These are phyloP conservation scores for Petrocephalus zakoni DNA, from an alignment of 2,113 vertebrate species.

Conservation along the genomic window DNA sequence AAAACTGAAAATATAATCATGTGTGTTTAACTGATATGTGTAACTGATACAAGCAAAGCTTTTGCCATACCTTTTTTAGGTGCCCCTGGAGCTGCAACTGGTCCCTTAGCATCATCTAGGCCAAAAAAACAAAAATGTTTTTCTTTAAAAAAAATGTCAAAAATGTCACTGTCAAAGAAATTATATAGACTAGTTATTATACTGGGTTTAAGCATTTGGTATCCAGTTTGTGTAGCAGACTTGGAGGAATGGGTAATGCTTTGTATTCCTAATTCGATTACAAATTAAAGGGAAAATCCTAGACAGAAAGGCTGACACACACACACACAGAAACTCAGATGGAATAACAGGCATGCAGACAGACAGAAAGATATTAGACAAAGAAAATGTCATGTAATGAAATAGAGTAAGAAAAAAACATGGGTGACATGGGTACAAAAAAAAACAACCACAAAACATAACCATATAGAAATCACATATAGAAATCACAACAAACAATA, in stretches of 20 bases:
- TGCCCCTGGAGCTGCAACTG: conserved; percentile 75
- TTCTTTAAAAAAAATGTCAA: background rate
- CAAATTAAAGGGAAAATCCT: background rate
- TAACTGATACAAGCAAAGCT: background rate
- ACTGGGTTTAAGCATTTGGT: background rate
- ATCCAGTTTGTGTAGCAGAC: background rate
- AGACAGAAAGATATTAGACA: background rate
- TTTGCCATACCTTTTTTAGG: conserved; percentile 78
- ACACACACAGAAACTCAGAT: background rate
- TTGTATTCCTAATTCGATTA: background rate
- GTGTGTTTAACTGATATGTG: conserved; percentile 5
- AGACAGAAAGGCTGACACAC: background rate
- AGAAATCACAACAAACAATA: background rate
- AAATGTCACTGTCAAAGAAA: background rate
- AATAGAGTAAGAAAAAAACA: background rate
- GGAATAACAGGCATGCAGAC: background rate
- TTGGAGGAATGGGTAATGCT: background rate
- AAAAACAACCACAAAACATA: background rate
- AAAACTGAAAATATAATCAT: background rate
- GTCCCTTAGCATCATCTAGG: conserved; percentile 49
- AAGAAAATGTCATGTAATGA: background rate
- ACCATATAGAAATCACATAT: background rate
- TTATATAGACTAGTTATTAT: background rate
- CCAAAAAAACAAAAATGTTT: background rate
- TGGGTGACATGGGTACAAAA: background rate